Conservation (phyloP, 2,888 invertebrate genomes). For the Thymelicus lineola region DNA sequence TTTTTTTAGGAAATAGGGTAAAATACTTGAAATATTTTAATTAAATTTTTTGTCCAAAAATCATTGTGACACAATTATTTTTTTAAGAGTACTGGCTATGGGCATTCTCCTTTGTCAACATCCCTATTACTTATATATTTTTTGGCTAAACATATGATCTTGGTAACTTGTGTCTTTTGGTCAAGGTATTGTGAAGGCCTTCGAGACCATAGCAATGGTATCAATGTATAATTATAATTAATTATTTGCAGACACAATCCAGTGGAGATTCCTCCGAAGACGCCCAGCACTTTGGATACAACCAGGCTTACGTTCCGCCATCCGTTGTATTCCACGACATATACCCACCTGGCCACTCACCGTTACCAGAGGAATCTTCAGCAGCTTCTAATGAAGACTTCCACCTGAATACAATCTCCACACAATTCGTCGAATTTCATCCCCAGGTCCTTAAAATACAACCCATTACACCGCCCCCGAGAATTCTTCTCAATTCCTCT, state of each 20-base stretch:
- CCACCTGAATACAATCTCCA: constrained; percentile 46
- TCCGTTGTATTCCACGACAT: constrained; percentile 62
- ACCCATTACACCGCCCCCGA: constrained; percentile 47
- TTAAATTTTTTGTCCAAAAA: too few species aligned
- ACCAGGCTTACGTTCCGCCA: constrained; percentile 49
- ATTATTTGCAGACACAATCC: constrained; percentile 50
- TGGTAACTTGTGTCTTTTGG: too few species aligned
- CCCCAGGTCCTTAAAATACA: constrained; percentile 39
- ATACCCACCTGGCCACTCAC: constrained; percentile 50
- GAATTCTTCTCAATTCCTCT: constrained; percentile 44
- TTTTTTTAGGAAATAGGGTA: too few species aligned
- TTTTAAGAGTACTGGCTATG: too few species aligned
- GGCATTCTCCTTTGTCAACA: too few species aligned
- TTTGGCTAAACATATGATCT: too few species aligned
- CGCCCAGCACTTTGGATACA: constrained; percentile 45
- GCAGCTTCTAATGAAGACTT: constrained; percentile 49
- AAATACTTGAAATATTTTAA: too few species aligned
- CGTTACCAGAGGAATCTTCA: constrained; percentile 44
- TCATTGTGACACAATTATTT: too few species aligned
- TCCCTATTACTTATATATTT: too few species aligned
- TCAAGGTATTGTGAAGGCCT: too few species aligned
- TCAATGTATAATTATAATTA: not conserved
- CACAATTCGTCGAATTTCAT: constrained; percentile 56
- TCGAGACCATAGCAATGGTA: too few species aligned
- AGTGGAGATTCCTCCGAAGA: constrained; percentile 55